Percentiles rank a stretch among this genome's conserved stretches.
These are phyloP conservation scores for Trichomalopsis sarcophagae DNA, from an alignment of 1,140 invertebrate genomes.

Conservation along the genomic window DNA sequence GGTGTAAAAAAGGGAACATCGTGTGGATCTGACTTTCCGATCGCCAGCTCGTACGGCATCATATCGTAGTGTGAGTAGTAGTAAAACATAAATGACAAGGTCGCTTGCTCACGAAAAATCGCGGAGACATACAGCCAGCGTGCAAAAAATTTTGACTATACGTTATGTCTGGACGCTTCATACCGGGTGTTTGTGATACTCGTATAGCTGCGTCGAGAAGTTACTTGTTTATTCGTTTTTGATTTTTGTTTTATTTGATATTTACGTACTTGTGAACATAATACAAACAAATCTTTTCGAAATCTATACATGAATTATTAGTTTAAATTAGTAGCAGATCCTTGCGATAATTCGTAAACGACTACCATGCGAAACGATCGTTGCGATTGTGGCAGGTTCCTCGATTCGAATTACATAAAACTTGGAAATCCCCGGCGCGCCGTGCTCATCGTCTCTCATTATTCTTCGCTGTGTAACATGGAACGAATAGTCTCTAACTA, in stretches of 20 bases:
- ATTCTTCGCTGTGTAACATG: background rate
- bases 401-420: constrained; percentile 7
- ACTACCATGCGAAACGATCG: background rate
- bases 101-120: background rate
- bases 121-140: background rate
- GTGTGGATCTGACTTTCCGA: background rate
- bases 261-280: no score
- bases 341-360: background rate
- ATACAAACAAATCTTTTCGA: no score
- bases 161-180: background rate
- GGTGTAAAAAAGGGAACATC: background rate
- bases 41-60: background rate
- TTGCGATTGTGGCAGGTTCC: background rate
- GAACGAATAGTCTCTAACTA: background rate
- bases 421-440: background rate
- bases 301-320: background rate
- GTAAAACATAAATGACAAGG: background rate
- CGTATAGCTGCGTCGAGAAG: no score
- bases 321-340: background rate
- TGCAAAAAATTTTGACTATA: background rate
- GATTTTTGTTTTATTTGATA: no score
- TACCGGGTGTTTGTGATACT: no score
- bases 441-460: background rate
- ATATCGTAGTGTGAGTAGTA: background rate
- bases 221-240: no score